Percentiles rank a stretch among this genome's conserved stretches.
phyloP scores from a whole-genome alignment of 2,113 vertebrate species.

The Mellivora capensis region DNA sequence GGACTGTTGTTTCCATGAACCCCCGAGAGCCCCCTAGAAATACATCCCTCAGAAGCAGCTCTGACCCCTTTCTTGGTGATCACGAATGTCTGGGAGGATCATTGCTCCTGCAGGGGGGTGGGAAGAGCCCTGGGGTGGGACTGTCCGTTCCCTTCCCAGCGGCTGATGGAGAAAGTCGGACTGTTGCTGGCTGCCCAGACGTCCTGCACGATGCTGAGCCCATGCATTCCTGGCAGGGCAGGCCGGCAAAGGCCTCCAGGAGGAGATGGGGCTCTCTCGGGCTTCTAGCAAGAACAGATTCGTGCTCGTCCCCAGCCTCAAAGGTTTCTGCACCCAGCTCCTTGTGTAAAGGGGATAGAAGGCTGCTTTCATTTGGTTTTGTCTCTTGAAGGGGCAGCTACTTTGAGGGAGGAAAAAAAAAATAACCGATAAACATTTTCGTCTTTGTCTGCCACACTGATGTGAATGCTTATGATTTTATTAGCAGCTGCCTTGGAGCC shows the following conservation, averaged over 20 bases:
- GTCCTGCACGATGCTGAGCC: rapidly evolving
- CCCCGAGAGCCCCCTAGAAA: background rate
- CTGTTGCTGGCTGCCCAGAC: background rate
- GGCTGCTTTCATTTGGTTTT: background rate
- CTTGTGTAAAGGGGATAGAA: background rate
- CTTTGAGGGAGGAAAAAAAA: background rate
- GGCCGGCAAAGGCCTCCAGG: background rate
- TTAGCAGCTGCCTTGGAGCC: constrained; percentile 62
- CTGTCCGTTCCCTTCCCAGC: background rate
- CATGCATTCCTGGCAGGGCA: background rate
- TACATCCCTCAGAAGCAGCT: background rate
- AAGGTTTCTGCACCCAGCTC: background rate
- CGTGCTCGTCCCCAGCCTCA: background rate
- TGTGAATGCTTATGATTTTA: constrained; percentile 56
- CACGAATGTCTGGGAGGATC: rapidly evolving
- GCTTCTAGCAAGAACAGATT: background rate
- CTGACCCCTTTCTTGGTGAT: background rate
- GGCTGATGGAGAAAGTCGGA: background rate
- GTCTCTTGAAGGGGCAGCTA: background rate
- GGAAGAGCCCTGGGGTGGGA: too few relatives aligned
- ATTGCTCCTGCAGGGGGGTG: rapidly evolving
- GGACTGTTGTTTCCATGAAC: too few relatives aligned
- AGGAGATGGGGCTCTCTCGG: background rate
- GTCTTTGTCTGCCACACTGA: background rate
- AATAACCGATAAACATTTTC: background rate